Evolutionary conservation across 1,140 invertebrate species (phyloP).

Genomic region (Aradophagus sp.): DNA sequence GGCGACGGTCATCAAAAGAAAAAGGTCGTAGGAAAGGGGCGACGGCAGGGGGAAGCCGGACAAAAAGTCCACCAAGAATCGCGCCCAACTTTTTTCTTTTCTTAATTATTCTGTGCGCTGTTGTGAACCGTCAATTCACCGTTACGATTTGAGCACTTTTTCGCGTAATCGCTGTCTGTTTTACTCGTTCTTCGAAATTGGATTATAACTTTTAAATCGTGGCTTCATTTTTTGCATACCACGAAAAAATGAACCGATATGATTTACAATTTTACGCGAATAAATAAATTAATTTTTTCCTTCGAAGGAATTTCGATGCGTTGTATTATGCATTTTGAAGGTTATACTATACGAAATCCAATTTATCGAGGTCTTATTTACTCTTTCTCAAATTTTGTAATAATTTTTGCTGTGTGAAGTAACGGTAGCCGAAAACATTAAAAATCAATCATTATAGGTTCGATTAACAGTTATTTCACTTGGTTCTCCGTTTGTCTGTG

Average conservation of each 20-base stretch:
- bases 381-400: conserved; percentile 20
- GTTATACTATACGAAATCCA: too few species aligned
- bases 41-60: not conserved
- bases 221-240: not conserved
- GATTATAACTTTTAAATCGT: conserved; percentile 2
- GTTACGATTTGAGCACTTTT: conserved; percentile 39
- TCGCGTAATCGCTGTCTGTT: conserved; percentile 35
- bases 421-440: too few species aligned
- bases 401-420: too few species aligned
- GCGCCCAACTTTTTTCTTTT: conserved; percentile 46
- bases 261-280: too few species aligned
- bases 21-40: conserved; percentile 8
- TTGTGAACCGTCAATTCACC: conserved; percentile 31
- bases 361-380: not conserved
- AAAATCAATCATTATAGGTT: too few species aligned
- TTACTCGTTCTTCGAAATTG: conserved; percentile 21
- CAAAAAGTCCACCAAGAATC: conserved; percentile 18
- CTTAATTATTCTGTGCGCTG: conserved; percentile 43
- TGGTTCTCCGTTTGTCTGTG: too few species aligned
- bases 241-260: too few species aligned
- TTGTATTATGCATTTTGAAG: too few species aligned
- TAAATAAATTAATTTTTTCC: too few species aligned
- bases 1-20: too few species aligned
- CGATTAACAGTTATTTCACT: too few species aligned
- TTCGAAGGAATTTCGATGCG: too few species aligned